A percentile compares a stretch with the other conserved stretches of the same genome.
phyloP scores from a whole-genome alignment of 2,113 vertebrate genomes.

The Miniopterus natalensis region DNA sequence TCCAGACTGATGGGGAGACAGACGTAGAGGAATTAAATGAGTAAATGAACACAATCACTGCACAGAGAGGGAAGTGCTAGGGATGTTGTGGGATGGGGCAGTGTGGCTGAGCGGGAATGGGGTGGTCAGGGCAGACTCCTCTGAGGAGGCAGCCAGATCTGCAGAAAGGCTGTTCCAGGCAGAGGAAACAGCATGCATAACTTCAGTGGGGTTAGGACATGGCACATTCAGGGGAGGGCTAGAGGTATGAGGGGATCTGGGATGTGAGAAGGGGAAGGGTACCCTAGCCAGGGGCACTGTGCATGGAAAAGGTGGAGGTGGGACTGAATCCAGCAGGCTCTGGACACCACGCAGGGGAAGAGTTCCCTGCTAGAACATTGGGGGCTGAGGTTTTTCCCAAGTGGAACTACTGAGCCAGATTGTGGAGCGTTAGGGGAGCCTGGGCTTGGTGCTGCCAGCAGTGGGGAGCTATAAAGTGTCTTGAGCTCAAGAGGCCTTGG shows the following conservation, averaged over 20 bases:
- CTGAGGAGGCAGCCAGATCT: neutral
- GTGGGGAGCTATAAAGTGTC: neutral
- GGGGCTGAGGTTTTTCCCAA: neutral
- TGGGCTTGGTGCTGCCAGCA: neutral
- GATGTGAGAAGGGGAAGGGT: neutral
- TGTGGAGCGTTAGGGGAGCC: neutral
- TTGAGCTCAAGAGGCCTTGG: neutral
- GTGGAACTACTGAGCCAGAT: neutral
- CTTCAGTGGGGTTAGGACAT: rapidly evolving
- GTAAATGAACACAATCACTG: neutral
- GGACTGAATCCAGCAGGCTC: neutral
- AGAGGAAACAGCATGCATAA: neutral
- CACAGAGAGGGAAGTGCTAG: neutral
- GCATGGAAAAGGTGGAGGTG: neutral
- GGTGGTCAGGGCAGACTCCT: too few relatives aligned
- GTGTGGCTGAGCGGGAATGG: rapidly evolving
- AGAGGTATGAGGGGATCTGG: neutral
- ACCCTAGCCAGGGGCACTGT: too few relatives aligned
- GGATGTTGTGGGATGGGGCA: rapidly evolving
- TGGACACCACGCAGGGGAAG: rapidly evolving
- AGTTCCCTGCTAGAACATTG: neutral
- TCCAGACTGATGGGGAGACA: neutral
- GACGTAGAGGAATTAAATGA: neutral
- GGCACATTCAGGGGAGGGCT: neutral
- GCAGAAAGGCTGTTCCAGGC: neutral